A percentile compares a stretch with the other conserved stretches of the same genome.
Conservation (phyloP, 2,888 invertebrate genomes). For the Chymomyza amoena region DNA sequence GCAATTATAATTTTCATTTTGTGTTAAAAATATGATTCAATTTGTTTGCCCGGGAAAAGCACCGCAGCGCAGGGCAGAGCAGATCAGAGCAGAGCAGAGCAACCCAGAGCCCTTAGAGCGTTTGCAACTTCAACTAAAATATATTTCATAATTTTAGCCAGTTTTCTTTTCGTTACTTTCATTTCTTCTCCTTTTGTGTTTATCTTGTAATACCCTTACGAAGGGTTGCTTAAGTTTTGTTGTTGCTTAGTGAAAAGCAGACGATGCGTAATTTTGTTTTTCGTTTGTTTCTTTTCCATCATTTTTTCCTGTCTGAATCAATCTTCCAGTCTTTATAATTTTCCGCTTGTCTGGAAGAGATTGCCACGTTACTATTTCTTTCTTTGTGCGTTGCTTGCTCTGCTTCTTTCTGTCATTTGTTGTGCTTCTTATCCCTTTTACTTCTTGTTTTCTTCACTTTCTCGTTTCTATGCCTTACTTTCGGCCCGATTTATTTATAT, state of each 20-base stretch:
- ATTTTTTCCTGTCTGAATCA: no score
- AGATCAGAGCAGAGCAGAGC: background rate
- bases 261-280: no score
- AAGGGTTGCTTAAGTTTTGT: background rate
- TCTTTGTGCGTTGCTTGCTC: no score
- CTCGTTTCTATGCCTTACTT: no score
- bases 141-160: constrained; percentile 27
- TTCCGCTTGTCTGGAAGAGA: no score
- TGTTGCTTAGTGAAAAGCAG: background rate
- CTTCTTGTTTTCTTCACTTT: no score
- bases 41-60: constrained; percentile 47
- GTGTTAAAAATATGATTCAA: constrained; percentile 68
- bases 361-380: no score
- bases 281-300: no score
- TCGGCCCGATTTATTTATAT: no score
- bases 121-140: constrained; percentile 6
- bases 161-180: constrained; percentile 11
- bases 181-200: background rate
- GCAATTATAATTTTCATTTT: constrained; percentile 69
- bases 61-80: background rate
- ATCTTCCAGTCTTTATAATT: no score
- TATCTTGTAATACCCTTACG: background rate
- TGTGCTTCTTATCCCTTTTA: no score
- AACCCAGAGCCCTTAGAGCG: background rate
- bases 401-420: no score